These are phyloP conservation scores for Spodoptera litura DNA, from an alignment of 1,140 invertebrate genomes.

Conservation along the genomic window DNA sequence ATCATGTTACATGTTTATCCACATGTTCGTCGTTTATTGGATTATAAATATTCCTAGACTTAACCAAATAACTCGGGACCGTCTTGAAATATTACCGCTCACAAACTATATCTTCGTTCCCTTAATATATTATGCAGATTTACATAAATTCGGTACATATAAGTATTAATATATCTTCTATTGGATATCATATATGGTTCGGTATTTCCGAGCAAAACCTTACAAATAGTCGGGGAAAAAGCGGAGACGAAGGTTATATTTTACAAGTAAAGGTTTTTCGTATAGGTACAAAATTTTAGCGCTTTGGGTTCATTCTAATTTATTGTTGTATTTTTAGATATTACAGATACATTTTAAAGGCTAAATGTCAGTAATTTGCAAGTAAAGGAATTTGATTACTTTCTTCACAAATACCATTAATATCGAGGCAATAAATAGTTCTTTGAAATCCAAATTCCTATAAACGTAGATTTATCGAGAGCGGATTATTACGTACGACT, in stretches of 20 bases:
- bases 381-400: background rate
- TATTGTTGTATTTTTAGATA: constrained; percentile 14
- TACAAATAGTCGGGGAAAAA: background rate
- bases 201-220: constrained; percentile 5
- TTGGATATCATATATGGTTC: constrained; percentile 11
- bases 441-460: too few species aligned
- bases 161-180: constrained; percentile 9
- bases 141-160: constrained; percentile 25
- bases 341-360: background rate
- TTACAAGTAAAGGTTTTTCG: constrained; percentile 17
- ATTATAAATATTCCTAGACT: constrained; percentile 32
- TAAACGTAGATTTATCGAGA: too few species aligned
- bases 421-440: too few species aligned
- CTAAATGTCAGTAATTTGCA: too few species aligned
- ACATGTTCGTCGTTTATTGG: constrained; percentile 7
- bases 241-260: constrained; percentile 19
- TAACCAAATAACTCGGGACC: constrained; percentile 29
- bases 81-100: constrained; percentile 29
- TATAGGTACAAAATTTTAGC: constrained; percentile 16
- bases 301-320: background rate
- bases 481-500: too few species aligned
- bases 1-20: constrained; percentile 1
- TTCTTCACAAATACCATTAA: too few species aligned
- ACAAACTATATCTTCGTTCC: constrained; percentile 18
- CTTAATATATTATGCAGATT: constrained; percentile 33